phyloP scores from a whole-genome alignment of 92 coral and sea anemone genomes.

The Paragorgia papillata region DNA sequence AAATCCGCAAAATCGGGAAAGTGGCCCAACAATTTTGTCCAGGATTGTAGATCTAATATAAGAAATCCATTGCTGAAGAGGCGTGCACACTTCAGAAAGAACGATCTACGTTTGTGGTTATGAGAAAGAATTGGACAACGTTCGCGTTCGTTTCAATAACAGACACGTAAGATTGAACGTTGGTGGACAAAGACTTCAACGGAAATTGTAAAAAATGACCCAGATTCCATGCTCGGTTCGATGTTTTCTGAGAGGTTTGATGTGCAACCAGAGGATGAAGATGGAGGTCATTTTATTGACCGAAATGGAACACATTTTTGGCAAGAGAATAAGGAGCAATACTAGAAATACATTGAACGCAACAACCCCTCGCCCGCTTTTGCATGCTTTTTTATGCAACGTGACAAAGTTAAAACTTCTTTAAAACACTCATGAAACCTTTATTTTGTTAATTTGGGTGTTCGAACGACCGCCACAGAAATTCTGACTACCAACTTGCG shows the following conservation, averaged over 20 bases:
- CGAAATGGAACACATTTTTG: conserved; percentile 67
- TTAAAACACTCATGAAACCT: too few species aligned
- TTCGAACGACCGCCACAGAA: too few species aligned
- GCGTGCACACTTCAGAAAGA: conserved; percentile 53
- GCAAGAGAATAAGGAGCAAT: too few species aligned
- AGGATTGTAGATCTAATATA: too few species aligned
- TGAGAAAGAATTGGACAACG: conserved; percentile 55
- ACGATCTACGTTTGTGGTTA: conserved; percentile 54
- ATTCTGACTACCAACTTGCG: too few species aligned
- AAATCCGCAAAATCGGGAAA: too few species aligned
- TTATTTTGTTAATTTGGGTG: too few species aligned
- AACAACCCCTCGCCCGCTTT: too few species aligned
- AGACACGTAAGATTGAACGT: conserved; percentile 60
- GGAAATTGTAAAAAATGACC: conserved; percentile 61
- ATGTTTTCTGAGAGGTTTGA: conserved; percentile 80
- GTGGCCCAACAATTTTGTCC: too few species aligned
- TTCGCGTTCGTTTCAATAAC: conserved; percentile 59
- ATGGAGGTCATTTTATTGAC: conserved; percentile 72
- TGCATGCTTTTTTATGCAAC: too few species aligned
- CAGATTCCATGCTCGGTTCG: conserved; percentile 76
- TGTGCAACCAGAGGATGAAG: conserved; percentile 66
- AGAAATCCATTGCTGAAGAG: conserved; percentile 40
- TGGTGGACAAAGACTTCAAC: conserved; percentile 72
- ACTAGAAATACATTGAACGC: too few species aligned
- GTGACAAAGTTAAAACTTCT: too few species aligned